Evolutionary conservation across 2,888 invertebrate species (phyloP), one percentile per base, ranked within the genome.

Genomic region (Diadegma fenestrale): DNA sequence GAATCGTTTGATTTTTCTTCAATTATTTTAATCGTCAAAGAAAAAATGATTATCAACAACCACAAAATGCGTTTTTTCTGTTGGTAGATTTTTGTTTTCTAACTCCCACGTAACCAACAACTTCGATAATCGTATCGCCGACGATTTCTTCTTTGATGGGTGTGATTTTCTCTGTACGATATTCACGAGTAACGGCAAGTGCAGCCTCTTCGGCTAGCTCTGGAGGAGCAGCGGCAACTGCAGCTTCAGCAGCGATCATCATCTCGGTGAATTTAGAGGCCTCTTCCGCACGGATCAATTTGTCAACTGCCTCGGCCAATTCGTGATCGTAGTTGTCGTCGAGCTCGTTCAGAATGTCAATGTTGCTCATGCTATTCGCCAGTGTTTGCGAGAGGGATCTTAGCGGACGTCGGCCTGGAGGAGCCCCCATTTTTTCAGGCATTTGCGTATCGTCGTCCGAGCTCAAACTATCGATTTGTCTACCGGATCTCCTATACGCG

Each of bases 181-280:
- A 93, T 30, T 90, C 89, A 80, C 91, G 92, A 0, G 94, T 94
- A 54, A 94, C 94, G 2, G 94, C 94, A 6, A 93, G 92, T 3
- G 94, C 94, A 17, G 94, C 94, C 88, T 94, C 94, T 88, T 94
- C 94, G 12, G 94, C 94, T n/a, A 92, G 88, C 87, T 94, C 94
- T 1, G 94, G 94, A 2, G 94, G 94, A n/a, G 92, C 94, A 8
- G 91, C 90, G 45, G 93, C 92, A 3, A 94, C 94, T 3, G 94
- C 94, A 41, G 93, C 93, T 89, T 94, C 94, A 0, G 94, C 94
- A 0, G 94, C 94, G 80, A 92, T 91, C 4, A 94, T 93, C 45
- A 94, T 94, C 26, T 94, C 94, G n/a, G 94, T 94, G 86, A 94
- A 94, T 54, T 92, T 90, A 54, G 92, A 92, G 88, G 93, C 94